Base-by-base conservation (phyloP, 2,113 vertebrate genomes). In the Acrocephalus arundinaceus region DNA sequence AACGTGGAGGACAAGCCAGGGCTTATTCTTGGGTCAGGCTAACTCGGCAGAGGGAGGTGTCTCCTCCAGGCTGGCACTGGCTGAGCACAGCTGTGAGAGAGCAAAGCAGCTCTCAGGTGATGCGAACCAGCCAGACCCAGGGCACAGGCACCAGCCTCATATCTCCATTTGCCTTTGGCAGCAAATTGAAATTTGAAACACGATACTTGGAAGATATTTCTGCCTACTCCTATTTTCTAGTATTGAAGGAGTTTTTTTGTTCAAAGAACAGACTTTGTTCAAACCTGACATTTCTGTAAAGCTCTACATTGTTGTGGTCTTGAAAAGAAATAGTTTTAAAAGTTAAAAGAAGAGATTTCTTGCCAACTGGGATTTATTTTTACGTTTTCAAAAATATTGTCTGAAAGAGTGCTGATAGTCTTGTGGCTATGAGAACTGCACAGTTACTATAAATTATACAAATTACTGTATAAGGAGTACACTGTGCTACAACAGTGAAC, bases 261-360 rank as follows among this genome's bases (percentile, higher is more conserved):
- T 77, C 59, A 80, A 76, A 88, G 49, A 85, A 76, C 61, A 39
- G 86, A 80, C 63, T 81, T 89, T 51, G 67, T 86, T 95, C 75
- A 77, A 90, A 90, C 83, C 88, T 90, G 67, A 80, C 48, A 46
- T 90, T 93, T 92, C 79, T 90, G 59, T 55, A 51, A 90, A 74
- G 59, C 33, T 81, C 21, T 67, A 30, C 30, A 18, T 84, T 91
- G 58, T 73, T 92, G 92, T 71, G 57, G 51, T 90, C 72, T 93
- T 86, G 55, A 88, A 93, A 92, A 88, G 5, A 91, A 88, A 92
- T 27, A 70, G 19, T 77, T 86, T 65, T 59, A 68, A 62, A 81
- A 76, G 55, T 87, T 92, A 80, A 90, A 87, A 87, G 30, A 75
- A 62, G 21, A 51, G 17, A 86, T 76, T 88, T 51, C 17, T 67